Base-by-base conservation (phyloP, 1,140 invertebrate species). In the Nasonia giraulti region DNA sequence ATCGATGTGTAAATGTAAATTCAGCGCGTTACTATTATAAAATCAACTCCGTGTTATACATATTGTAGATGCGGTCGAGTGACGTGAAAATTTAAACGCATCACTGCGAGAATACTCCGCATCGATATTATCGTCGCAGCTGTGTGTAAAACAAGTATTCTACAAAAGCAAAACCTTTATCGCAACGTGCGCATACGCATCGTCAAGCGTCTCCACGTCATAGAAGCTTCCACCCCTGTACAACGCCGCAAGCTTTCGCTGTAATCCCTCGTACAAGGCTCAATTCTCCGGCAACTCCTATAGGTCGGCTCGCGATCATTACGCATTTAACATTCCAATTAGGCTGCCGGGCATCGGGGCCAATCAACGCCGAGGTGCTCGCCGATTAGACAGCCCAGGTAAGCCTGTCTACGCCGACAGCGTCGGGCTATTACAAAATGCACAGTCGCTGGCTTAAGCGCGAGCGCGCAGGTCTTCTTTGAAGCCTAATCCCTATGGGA, bases 401-500 rank as follows among this genome's bases (percentile, higher is more conserved):
- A 62, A 62, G 55, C 55, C 55, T 6, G 55, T 62, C 20, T 62
- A 62, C 55, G 14, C 20, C 55, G 8, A 11, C 68, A 71, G 31
- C 8, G 17, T 71, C 68, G 68, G 11, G 27, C 2, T 27, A 71
- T 71, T 71, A 71, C 17, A 27, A 71, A n/a, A 33, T 33, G 68
- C 68, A 31, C 68, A 71, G 23, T 33, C 23, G 68, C 68, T 71
- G 55, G 55, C 55, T 62, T 62, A 62, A 62, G 55, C 27, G 27
- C 68, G 27, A 33, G 31, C 11, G n/a, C 68, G 1, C 27, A 6
- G 73, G 50, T 20, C 37, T 83, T 83, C 82, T 83, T 83, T 83
- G 80, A 85, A 85, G 80, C 40, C 78, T 85, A 82, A 85, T 85
- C 80, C 74, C 17, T 11, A 14, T 8, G 17, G 55, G 47, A 75